Evolutionary conservation across 2,113 vertebrate species (phyloP).

Genomic region (Amphiprion percula): DNA sequence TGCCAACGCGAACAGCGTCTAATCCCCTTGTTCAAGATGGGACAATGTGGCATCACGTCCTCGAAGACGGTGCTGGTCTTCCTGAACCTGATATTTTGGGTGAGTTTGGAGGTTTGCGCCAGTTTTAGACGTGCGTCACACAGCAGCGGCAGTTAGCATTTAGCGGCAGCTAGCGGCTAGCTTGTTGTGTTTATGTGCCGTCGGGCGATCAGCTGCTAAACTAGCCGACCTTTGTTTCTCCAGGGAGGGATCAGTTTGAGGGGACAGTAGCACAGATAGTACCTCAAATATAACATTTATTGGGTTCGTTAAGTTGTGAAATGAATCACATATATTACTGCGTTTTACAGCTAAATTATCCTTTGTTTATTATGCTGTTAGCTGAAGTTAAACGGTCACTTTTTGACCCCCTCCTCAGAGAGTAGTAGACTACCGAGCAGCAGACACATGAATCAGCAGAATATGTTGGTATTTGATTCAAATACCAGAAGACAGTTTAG

Average conservation of each 20-base stretch:
- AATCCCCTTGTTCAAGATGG: constrained; percentile 76
- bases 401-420: neutral
- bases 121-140: constrained; percentile 50
- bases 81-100: constrained; percentile 97
- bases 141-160: neutral
- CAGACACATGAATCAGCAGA: neutral
- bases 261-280: neutral
- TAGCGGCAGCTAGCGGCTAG: constrained; percentile 10
- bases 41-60: constrained; percentile 93
- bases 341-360: neutral
- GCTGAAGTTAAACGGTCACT: constrained; percentile 16
- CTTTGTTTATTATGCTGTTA: neutral
- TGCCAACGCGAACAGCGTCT: constrained; percentile 29
- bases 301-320: neutral
- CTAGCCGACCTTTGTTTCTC: constrained; percentile 35
- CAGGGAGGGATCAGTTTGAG: constrained; percentile 3
- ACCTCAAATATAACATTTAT: neutral
- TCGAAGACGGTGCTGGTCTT: constrained; percentile 97
- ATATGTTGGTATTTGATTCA: no score
- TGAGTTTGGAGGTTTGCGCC: constrained; percentile 74
- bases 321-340: neutral
- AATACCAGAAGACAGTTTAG: neutral
- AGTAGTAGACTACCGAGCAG: neutral
- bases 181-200: neutral
- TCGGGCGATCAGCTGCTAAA: constrained; percentile 22